These are phyloP conservation scores for Odocoileus virginianus DNA, from an alignment of 2,113 vertebrate genomes.

Conservation along the genomic window DNA sequence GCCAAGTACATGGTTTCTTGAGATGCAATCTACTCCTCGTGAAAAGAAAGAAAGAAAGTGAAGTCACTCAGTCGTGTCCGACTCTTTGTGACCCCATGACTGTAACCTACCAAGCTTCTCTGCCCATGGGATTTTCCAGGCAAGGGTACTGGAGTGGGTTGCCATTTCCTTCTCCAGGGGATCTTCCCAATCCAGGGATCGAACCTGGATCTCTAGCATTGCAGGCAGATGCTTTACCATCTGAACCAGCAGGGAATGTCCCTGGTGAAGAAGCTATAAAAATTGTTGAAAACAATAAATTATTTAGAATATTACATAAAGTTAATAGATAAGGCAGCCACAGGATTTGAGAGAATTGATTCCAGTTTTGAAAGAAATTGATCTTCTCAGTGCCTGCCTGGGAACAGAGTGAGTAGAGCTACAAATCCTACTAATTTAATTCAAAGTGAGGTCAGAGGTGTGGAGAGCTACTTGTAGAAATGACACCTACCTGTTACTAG, in stretches of 20 bases:
- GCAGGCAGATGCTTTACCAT: background rate
- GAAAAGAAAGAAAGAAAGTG: background rate
- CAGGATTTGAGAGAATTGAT: background rate
- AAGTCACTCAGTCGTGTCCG: rapidly evolving
- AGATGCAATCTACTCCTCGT: background rate
- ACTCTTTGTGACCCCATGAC: background rate
- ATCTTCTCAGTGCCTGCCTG: background rate
- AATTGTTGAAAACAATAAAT: background rate
- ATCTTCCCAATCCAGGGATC: background rate
- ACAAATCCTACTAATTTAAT: background rate
- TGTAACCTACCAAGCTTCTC: background rate
- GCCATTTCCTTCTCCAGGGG: background rate
- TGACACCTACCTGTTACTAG: background rate
- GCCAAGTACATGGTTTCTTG: background rate
- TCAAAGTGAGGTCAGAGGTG: background rate
- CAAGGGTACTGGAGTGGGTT: background rate
- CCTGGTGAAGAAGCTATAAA: background rate
- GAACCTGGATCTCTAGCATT: background rate
- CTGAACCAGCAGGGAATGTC: background rate
- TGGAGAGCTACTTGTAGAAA: background rate
- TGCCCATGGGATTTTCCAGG: background rate
- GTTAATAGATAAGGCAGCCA: background rate
- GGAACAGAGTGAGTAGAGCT: background rate
- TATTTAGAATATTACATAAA: background rate
- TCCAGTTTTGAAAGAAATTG: background rate